Evolutionary conservation across 2,113 vertebrate genomes (phyloP).

Genomic region (Illadopsis cleaveri): DNA sequence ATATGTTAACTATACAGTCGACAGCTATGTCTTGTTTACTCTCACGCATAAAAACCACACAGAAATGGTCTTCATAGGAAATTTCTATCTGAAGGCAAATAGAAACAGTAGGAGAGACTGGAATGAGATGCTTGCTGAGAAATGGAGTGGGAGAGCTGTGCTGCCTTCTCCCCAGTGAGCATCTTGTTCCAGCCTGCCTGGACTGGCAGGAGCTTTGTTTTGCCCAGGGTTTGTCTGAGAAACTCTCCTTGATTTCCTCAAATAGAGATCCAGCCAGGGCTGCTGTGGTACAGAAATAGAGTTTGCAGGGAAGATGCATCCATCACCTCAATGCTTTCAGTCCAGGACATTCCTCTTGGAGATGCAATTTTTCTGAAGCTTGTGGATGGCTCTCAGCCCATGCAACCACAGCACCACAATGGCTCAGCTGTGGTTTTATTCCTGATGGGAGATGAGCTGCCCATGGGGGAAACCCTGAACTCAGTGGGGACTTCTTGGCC

Average conservation of each 20-base stretch:
- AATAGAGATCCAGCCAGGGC: background rate
- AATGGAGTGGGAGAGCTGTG: background rate
- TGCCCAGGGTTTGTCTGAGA: background rate
- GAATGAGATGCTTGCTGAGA: background rate
- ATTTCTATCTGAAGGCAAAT: background rate
- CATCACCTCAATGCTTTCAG: background rate
- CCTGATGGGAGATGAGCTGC: background rate
- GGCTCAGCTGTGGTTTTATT: background rate
- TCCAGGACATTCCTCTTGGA: background rate
- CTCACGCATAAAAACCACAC: background rate
- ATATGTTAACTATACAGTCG: slow-evolving; percentile 6
- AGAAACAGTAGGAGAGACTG: background rate
- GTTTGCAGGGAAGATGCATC: background rate
- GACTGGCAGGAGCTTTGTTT: background rate
- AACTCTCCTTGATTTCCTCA: background rate
- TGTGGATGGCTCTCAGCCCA: background rate
- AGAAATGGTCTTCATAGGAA: background rate
- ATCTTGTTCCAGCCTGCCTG: background rate
- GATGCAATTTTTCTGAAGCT: background rate
- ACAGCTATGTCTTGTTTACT: slow-evolving; percentile 51
- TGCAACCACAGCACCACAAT: accelerated
- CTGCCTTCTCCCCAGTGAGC: background rate
- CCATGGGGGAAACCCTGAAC: accelerated
- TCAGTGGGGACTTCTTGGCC: background rate
- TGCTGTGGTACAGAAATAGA: background rate